Evolutionary conservation across 1,140 invertebrate species (phyloP), one percentile per base, ranked within the genome.

Genomic region (Hydropsyche tenuis): DNA sequence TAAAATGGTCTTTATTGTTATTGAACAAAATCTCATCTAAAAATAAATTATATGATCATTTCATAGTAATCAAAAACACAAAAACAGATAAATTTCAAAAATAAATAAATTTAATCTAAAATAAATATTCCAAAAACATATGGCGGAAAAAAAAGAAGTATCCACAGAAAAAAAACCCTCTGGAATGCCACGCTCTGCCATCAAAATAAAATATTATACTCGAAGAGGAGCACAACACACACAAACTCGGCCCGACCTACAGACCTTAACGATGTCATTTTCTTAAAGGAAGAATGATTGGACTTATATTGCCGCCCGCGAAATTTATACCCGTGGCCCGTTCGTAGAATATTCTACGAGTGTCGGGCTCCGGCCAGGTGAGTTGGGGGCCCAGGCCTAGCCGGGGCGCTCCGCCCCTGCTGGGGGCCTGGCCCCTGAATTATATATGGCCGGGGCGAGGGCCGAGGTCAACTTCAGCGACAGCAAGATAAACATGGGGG

Each of bases 241-340:
- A 9, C 30, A 9, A 37, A 9, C 30, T 37, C 30, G 30, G 30
- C 3, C n/a, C n/a, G n/a, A n/a, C n/a, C n/a, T n/a, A 37, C 30
- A 3, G 30, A 60, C 11, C 56, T 25, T 60, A 60, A 60, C 56
- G 22, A 60, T 60, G 23, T 60, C 56, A 60, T 60, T 60, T 60
- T 60, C 56, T 60, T 60, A 60, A 37, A 60, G 56, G 56, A 60
- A 60, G 56, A 60, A 60, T 27, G 56, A 60, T 60, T 20, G 23
- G 56, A 60, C 56, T 60, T 60, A 60, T 60, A 60, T 60, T 60
- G 23, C 56, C 45, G 18, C 22, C 56, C 18, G 11, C 56, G 23
- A 60, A 60, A 60, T 60, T 60, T 60, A 60, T 60, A 37, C 30
- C 30, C 56, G 18, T 23, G 23, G 56, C 22, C 22, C 56, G 20